A percentile compares a stretch with the other conserved stretches of the same genome.
phyloP scores from a whole-genome alignment of 2,113 vertebrate species.

The Burhinus bistriatus region DNA sequence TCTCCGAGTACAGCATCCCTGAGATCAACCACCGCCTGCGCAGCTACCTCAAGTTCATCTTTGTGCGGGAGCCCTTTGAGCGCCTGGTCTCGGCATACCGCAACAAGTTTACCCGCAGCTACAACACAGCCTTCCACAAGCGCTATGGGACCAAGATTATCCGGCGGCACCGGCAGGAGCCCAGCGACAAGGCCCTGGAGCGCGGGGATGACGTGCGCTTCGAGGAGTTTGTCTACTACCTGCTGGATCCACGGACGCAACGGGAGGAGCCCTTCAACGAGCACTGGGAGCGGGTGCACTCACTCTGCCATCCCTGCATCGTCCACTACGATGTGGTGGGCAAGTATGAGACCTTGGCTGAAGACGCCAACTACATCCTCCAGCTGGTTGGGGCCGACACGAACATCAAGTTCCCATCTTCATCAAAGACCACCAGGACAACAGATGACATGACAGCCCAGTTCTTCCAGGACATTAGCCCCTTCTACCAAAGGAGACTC shows the following conservation, averaged over 20 bases:
- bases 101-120: slow-evolving; percentile 90
- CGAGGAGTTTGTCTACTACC: slow-evolving; percentile 91
- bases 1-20: slow-evolving; percentile 82
- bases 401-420: slow-evolving; percentile 81
- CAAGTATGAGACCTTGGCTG: slow-evolving; percentile 92
- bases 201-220: slow-evolving; percentile 88
- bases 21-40: slow-evolving; percentile 90
- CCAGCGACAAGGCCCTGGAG: slow-evolving; percentile 78
- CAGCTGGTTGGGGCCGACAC: slow-evolving; percentile 79
- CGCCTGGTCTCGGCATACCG: slow-evolving; percentile 92
- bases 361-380: slow-evolving; percentile 90
- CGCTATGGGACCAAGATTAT: slow-evolving; percentile 91
- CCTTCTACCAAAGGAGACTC: slow-evolving; percentile 90
- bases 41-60: slow-evolving; percentile 91
- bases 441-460: slow-evolving; percentile 79
- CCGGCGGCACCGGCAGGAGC: slow-evolving; percentile 79
- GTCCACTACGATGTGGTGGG: slow-evolving; percentile 93
- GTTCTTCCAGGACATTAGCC: slow-evolving; percentile 89
- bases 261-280: slow-evolving; percentile 91
- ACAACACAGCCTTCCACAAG: slow-evolving; percentile 90
- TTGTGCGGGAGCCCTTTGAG: slow-evolving; percentile 92
- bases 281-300: slow-evolving; percentile 93
- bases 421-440: slow-evolving; percentile 79
- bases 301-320: slow-evolving; percentile 92
- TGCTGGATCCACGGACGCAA: slow-evolving; percentile 88